Conservation (phyloP, 64 coral and sea anemone species). For the Hydrozoanthus tunicans region DNA sequence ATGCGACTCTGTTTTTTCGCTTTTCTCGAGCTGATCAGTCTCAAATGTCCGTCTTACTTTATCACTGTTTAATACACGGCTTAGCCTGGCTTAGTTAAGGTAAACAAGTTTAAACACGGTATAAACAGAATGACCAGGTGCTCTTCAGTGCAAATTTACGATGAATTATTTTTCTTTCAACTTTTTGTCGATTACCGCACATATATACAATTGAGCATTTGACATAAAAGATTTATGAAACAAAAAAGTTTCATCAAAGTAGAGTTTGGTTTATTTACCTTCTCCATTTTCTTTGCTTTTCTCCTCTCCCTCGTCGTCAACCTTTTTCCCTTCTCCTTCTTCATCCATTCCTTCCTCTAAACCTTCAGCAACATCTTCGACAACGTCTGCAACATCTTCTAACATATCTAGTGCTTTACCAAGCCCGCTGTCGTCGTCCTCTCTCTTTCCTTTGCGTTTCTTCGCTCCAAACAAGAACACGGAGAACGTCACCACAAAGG, state of each 20-base stretch:
- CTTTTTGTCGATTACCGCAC: not conserved
- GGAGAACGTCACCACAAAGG: slow-evolving; percentile 81
- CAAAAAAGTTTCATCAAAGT: not conserved
- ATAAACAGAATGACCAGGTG: not conserved
- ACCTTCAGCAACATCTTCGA: slow-evolving; percentile 87
- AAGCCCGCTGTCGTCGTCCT: slow-evolving; percentile 70
- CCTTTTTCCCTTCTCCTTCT: not conserved
- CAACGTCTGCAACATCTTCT: slow-evolving; percentile 84
- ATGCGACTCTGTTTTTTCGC: no score
- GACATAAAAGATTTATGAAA: not conserved
- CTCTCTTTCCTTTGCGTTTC: slow-evolving; percentile 85
- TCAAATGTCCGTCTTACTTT: no score
- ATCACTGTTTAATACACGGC: no score
- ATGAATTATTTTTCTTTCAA: not conserved
- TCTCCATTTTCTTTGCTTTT: not conserved
- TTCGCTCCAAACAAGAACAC: slow-evolving; percentile 93
- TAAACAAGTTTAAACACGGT: no score
- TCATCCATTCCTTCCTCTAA: slow-evolving; percentile 65
- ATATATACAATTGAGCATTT: slow-evolving; percentile 16
- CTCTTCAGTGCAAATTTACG: not conserved
- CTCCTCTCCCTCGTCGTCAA: slow-evolving; percentile 11
- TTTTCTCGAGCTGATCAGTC: no score
- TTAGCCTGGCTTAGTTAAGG: no score
- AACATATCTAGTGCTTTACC: slow-evolving; percentile 81
- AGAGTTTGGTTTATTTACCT: not conserved